Evolutionary conservation across 2,113 vertebrate species (phyloP).

Genomic region (Choloepus hoffmanni): DNA sequence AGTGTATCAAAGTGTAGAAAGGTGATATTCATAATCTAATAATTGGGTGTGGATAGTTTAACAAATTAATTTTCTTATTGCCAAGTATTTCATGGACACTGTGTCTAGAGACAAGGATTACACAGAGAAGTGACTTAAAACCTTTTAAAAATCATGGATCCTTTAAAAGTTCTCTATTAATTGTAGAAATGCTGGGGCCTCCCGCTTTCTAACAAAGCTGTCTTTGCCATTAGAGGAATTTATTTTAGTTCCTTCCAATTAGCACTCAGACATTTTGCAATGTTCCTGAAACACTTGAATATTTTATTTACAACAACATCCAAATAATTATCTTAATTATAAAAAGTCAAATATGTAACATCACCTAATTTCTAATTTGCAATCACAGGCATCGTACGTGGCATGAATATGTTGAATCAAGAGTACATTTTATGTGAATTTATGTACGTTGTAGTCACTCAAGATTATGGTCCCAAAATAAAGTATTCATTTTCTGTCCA

Average conservation of each 20-base stretch:
- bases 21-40: not conserved
- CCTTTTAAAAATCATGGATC: not conserved
- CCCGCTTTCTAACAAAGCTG: not conserved
- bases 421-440: conserved; percentile 10
- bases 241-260: conserved; percentile 39
- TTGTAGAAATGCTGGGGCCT: not conserved
- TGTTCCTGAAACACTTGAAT: conserved; percentile 56
- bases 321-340: conserved; percentile 62
- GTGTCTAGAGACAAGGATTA: not conserved
- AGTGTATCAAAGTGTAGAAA: not conserved
- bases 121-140: conserved; percentile 24
- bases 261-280: conserved; percentile 16
- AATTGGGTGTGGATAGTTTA: not conserved
- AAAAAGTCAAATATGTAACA: conserved; percentile 54
- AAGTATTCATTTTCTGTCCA: not conserved
- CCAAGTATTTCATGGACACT: not conserved
- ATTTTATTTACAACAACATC: conserved; percentile 63
- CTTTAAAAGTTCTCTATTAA: not conserved
- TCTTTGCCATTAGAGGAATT: not conserved
- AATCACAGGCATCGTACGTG: not conserved
- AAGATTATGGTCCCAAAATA: not conserved
- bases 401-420: not conserved
- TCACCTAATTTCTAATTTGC: conserved; percentile 56
- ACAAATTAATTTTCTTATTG: conserved; percentile 11
- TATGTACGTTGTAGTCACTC: not conserved